Base-by-base conservation (phyloP, 2,888 invertebrate species). In the Nemurella pictetii region DNA sequence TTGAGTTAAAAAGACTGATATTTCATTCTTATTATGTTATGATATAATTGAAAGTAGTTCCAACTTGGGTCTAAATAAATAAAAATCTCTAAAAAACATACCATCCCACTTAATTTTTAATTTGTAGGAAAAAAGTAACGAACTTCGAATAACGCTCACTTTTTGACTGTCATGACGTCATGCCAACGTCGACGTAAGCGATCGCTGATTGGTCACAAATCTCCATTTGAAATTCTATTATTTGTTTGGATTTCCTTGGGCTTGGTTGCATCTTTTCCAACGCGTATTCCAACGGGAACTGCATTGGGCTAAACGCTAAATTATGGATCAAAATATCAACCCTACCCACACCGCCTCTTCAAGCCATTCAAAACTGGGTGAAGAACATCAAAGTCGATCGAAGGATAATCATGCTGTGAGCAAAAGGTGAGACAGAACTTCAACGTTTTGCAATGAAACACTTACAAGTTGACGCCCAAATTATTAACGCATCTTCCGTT, bases 401-500 rank as follows among this genome's bases (percentile, higher is more conserved):
- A 92, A 92, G 91, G 96, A 97, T 91, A 96, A 95, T 92, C 96
- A 97, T 91, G 96, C 96, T 90, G 96, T 96, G 88, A 96, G 96
- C 91, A 97, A 96, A 95, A 94, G 96, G 96, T 96, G 91, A 91
- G 92, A 90, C 87, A 86, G 80, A 84, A 83, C 85, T 77, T 75
- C 27, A 30, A 27, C 27, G 30, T 78, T 78, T 80, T 30, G 27
- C 25, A 84, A 77, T n/a, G 78, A n/a, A 29, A 55, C 55, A 20
- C 12, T 3, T 12, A 55, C 9, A 55, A 55, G 55, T 20, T 55
- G 55, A 55, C 55, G 55, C 55, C 55, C 55, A 55, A 55, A 12
- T 55, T 55, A 20, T 20, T 20, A 20, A 20, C 1, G 55, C 55
- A 55, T 55, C 55, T 7, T 55, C 55, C 55, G 55, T 55, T 55